Evolutionary conservation across 2,797 vertebrate genomes (phyloP).

Genomic region (Rhincodon typus): DNA sequence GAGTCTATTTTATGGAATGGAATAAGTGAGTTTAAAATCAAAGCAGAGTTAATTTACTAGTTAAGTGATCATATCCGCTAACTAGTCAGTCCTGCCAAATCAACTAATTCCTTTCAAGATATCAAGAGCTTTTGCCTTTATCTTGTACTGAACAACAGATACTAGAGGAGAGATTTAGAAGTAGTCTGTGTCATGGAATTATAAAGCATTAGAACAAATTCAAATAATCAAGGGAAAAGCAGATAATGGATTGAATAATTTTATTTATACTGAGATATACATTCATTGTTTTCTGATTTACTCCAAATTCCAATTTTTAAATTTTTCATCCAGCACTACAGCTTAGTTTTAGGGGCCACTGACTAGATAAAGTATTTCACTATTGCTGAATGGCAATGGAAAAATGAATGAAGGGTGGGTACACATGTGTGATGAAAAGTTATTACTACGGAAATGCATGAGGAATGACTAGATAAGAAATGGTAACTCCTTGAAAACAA

Average conservation of each 20-base stretch:
- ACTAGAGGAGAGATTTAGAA: neutral
- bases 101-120: neutral
- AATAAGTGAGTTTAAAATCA: slow-evolving; percentile 5
- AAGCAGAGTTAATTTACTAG: neutral
- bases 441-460: neutral
- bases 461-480: neutral
- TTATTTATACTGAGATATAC: neutral
- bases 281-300: neutral
- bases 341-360: neutral
- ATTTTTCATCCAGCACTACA: neutral
- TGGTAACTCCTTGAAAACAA: neutral
- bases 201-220: neutral
- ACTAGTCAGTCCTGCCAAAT: neutral
- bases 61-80: neutral
- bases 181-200: neutral
- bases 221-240: neutral
- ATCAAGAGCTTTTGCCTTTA: neutral
- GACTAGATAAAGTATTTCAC: neutral
- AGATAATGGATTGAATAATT: neutral
- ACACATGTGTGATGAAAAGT: neutral
- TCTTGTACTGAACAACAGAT: neutral
- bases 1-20: neutral
- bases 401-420: neutral
- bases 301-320: neutral
- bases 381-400: neutral